phyloP scores from a whole-genome alignment of 2,797 vertebrate species.

The Synanceia verrucosa region DNA sequence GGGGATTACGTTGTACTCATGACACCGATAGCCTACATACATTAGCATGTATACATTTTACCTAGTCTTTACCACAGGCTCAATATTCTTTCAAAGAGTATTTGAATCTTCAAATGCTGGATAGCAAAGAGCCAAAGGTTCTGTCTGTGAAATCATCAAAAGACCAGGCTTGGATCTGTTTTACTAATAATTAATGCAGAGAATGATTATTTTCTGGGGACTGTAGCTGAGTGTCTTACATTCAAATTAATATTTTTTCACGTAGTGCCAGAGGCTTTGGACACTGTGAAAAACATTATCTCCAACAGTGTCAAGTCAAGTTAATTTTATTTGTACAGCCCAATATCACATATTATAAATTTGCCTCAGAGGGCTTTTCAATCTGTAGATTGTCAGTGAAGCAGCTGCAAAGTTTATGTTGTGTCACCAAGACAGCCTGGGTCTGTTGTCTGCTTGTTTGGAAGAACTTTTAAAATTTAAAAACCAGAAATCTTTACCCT shows the following conservation, averaged over 20 bases:
- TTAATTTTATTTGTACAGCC: too few species aligned
- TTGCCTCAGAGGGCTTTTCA: too few species aligned
- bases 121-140: conserved; percentile 12
- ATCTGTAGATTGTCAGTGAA: not conserved
- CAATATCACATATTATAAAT: too few species aligned
- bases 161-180: conserved; percentile 41
- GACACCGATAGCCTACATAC: not conserved
- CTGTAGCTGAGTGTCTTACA: conserved; percentile 28
- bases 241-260: conserved; percentile 25
- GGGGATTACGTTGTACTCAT: not conserved
- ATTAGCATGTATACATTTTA: conserved; percentile 8
- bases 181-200: conserved; percentile 56
- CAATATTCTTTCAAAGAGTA: conserved; percentile 7
- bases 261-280: conserved; percentile 14
- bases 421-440: not conserved
- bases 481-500: not conserved
- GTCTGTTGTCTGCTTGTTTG: not conserved
- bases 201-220: conserved; percentile 36
- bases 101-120: conserved; percentile 24
- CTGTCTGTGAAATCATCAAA: conserved; percentile 45
- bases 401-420: conserved; percentile 12
- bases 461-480: conserved; percentile 9
- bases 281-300: not conserved
- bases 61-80: not conserved
- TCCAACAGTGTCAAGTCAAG: too few species aligned